Evolutionary conservation across 2,888 invertebrate species (phyloP).

Genomic region (Eupeodes latifasciatus): DNA sequence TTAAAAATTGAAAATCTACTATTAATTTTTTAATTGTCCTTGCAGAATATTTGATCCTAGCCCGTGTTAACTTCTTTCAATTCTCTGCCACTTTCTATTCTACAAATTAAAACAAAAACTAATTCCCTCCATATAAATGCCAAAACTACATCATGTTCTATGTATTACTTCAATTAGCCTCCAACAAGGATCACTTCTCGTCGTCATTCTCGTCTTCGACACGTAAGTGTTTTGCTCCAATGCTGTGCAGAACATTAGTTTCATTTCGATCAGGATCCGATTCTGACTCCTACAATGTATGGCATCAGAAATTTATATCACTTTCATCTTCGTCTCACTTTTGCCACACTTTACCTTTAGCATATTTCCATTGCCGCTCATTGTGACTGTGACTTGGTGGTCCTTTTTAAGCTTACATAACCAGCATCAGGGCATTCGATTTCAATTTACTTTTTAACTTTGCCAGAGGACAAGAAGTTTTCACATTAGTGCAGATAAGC

Average conservation of each 20-base stretch:
- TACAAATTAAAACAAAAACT: slow-evolving; percentile 18
- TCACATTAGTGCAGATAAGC: slow-evolving; percentile 76
- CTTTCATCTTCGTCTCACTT: slow-evolving; percentile 3
- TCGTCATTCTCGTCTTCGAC: neutral
- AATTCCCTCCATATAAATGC: slow-evolving; percentile 47
- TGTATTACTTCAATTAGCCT: slow-evolving; percentile 74
- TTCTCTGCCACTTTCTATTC: slow-evolving; percentile 18
- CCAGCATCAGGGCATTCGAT: slow-evolving; percentile 59
- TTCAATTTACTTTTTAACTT: slow-evolving; percentile 73
- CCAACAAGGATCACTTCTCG: slow-evolving; percentile 45
- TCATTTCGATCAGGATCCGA: slow-evolving; percentile 53
- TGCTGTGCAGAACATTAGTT: slow-evolving; percentile 54
- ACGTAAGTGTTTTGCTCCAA: slow-evolving; percentile 21
- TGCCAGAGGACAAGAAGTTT: slow-evolving; percentile 71
- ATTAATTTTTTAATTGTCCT: neutral
- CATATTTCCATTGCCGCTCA: neutral
- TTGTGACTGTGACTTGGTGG: neutral
- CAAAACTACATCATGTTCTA: slow-evolving; percentile 64
- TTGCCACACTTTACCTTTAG: neutral
- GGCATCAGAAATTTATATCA: slow-evolving; percentile 54
- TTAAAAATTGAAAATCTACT: neutral
- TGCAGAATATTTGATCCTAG: neutral
- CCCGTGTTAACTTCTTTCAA: neutral
- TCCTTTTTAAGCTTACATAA: neutral
- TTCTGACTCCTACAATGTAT: slow-evolving; percentile 44